phyloP scores from a whole-genome alignment of 2,888 invertebrate species.

The Julus scanicus region DNA sequence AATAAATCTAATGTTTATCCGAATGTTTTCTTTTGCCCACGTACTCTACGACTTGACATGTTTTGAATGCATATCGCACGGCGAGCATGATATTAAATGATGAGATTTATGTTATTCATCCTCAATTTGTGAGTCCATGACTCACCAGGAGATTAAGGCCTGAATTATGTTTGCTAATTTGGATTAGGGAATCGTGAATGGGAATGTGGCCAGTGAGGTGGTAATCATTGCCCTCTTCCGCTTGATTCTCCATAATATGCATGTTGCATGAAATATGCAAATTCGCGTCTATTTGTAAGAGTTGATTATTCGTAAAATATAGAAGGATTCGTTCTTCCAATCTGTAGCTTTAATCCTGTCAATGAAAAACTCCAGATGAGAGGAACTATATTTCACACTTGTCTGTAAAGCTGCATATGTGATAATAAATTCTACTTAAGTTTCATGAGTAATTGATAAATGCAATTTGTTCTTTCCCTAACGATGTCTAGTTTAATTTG shows the following conservation, averaged over 20 bases:
- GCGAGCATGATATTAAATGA: not conserved
- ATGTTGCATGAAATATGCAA: not conserved
- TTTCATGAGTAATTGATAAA: not conserved
- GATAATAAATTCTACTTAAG: not conserved
- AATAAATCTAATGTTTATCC: conserved; percentile 14
- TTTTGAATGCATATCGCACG: not conserved
- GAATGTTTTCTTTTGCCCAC: not conserved
- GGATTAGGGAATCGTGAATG: not conserved
- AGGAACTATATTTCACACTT: not conserved
- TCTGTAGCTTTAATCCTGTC: not conserved
- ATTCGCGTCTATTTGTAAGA: not conserved
- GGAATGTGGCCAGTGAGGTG: not conserved
- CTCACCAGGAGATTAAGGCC: not conserved
- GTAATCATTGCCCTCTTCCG: not conserved
- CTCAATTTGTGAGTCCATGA: conserved; percentile 4
- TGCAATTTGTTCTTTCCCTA: not conserved
- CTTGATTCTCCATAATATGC: not conserved
- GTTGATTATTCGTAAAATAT: not conserved
- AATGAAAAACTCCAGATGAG: not conserved
- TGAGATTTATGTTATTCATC: not conserved
- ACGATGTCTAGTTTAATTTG: not conserved
- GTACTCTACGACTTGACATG: not conserved
- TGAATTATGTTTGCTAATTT: conserved; percentile 2
- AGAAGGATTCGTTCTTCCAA: not conserved
- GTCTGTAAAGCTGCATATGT: not conserved